These are phyloP conservation scores for Coilia nasus DNA, from an alignment of 2,797 vertebrate genomes.

Conservation along the genomic window DNA sequence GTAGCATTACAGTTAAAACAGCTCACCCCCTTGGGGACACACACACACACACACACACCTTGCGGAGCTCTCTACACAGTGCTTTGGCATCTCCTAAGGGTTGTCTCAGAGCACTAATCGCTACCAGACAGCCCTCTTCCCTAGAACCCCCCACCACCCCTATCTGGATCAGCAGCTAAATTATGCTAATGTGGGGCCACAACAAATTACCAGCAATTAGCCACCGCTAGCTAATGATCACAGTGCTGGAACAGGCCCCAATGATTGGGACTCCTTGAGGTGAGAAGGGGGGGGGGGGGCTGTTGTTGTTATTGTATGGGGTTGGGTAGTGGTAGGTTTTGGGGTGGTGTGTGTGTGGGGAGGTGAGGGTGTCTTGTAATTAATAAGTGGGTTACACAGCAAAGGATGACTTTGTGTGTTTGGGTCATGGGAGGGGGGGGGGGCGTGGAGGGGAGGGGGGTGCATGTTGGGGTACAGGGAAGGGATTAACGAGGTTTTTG, in stretches of 20 bases:
- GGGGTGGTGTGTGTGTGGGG: conserved; percentile 34
- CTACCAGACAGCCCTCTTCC: conserved; percentile 48
- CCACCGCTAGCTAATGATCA: conserved; percentile 67
- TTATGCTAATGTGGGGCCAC: conserved; percentile 34
- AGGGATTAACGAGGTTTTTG: conserved; percentile 82
- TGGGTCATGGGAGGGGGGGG: conserved; percentile 56
- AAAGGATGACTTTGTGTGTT: too few species aligned
- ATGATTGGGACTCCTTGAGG: conserved; percentile 65
- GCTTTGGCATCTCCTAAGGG: not conserved
- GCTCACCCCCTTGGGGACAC: too few species aligned
- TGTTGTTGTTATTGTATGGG: conserved; percentile 51
- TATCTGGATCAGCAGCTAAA: conserved; percentile 67
- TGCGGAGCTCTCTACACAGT: not conserved
- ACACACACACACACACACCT: not conserved
- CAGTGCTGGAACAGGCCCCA: conserved; percentile 61
- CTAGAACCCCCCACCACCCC: conserved; percentile 53
- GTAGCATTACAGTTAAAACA: too few species aligned
- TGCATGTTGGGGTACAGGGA: conserved; percentile 34
- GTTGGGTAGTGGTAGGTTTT: not conserved
- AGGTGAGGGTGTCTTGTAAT: conserved; percentile 79
- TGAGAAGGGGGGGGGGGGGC: conserved; percentile 36
- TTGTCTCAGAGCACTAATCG: not conserved
- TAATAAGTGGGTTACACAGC: conserved; percentile 72
- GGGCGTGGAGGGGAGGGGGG: conserved; percentile 60
- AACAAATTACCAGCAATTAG: conserved; percentile 77